Evolutionary conservation across 2,888 invertebrate species (phyloP), one percentile per base, ranked within the genome.

Genomic region (Drosophila cyrtoloma): DNA sequence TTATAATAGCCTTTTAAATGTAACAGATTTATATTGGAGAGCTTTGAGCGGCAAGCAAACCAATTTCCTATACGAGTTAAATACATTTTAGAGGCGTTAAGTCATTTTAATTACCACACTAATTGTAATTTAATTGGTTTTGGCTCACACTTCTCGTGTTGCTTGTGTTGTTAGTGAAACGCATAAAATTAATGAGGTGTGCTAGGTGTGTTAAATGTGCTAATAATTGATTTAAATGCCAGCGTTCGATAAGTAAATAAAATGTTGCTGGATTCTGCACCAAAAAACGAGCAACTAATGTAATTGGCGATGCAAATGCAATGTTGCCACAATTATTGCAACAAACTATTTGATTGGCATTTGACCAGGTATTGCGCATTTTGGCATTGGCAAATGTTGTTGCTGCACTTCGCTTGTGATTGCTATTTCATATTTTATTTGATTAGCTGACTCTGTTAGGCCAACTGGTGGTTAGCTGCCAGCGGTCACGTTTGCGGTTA

Each of bases 391-490:
- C 47, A 26, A 44, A 30, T 42, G 39, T 57, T 57, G 44, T 42
- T 47, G 56, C 56, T 63, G 69, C 44, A 60, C 39, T 37, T 44
- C 19, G 51, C 58, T 22, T 28, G 19, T 16, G 42, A 75, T 51
- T 80, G 72, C 22, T 64, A 42, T 65, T 60, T 32, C 65, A 78
- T 61, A 81, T 77, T 77, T 79, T 77, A 81, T 79, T 81, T 81
- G 77, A 74, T 79, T 77, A 80, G 72, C 81, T 68, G 50, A 44
- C 55, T 60, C 47, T 56, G 61, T 30, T 52, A 44, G 35, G 47
- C 60, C 64, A 44, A 60, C 51, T 37, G 62, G 26, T 28, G 52
- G 55, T 42, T 65, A 75, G 51, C 16, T 57, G 62, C 51, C 63
- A 47, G 52, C 33, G 56, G 72, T 57, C 59, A 69, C 58, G 58